Evolutionary conservation across 2,888 invertebrate species (phyloP), one percentile per base, ranked within the genome.

Genomic region (Psococerastis gibbosa): DNA sequence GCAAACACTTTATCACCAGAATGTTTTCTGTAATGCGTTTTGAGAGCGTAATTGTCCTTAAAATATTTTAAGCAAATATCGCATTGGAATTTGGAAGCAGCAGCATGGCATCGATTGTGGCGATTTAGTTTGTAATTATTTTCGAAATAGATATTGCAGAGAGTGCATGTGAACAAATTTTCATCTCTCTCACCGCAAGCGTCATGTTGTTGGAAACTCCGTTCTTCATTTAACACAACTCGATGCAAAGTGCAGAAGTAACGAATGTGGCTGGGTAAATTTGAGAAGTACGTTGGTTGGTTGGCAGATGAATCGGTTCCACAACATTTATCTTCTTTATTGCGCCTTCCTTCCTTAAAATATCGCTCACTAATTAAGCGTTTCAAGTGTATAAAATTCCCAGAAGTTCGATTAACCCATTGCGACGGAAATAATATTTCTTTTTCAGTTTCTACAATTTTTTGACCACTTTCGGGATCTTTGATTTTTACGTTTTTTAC

Each of bases 1-100:
- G 18, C 5, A 20, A 16, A 38, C 3, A 20, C 20, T 20, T 38
- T 5, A 6, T 9, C n/a, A 5, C 22, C 20, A 5, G 38, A 5
- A 11, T 38, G 38, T 13, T 13, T 38, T 18, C 38, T 38, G 15
- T 38, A 13, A 18, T 38, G 38, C 15, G 38, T 17, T 11, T 15
- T 38, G n/a, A 38, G 20, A 38, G 38, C 38, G 20, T 38, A 38
- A 38, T 38, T 38, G 22, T 38, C 38, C 11, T 17, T 18, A 20
- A 5, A 38, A 6, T 6, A 3, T 18, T 38, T 38, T 20, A 9
- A 17, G 18, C 38, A 38, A 5, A 22, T 20, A 18, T 17, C 4
- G 20, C 38, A 38, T 20, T 38, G 17, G 20, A 38, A 38, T 38
- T 20, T 15, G 13, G 38, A 20, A 5, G 8, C 18, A 18, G 17